Base-by-base conservation (phyloP, 2,113 vertebrate genomes). In the Tupaia tana region DNA sequence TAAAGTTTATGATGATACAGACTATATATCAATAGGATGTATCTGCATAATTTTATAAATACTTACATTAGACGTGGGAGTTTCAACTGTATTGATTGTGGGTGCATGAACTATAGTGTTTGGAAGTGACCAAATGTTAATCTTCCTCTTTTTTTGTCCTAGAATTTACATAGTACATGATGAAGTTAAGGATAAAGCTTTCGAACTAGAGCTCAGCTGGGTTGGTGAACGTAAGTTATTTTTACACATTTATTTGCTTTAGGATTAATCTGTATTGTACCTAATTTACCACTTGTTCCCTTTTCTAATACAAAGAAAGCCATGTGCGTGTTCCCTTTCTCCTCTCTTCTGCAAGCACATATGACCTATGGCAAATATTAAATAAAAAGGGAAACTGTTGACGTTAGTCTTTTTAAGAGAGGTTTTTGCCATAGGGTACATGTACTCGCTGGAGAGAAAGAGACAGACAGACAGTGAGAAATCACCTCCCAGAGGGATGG, bases 91-190 rank as follows among this genome's bases (percentile, higher is more conserved):
- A 61, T 16, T 61, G 27, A 67, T 3, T 77, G 24, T 31, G 24
- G 34, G 16, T 59, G 4, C 22, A 54, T 82, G 29, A 81, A 95
- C 18, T 74, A 25, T 16, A 69, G 0, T 67, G 25, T 79, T 75
- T 95, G 16, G 25, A 94, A 16, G 90, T 87, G 12, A 56, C 56
- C 61, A 93, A 52, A 66, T 89, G 43, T 94, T 81, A 80, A 66
- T 56, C 74, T 90, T 75, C 91, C 4, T 90, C 4, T 90, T 74
- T 96, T 73, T 97, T 81, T 96, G 10, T 98, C 98, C n/a, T 97
- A 99, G 99, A 98, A 99, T 99, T 98, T 99, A 99, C 98, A 99
- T 99, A 91, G 99, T 99, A 93, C 99, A 99, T 0, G 99, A 99
- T 96, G 99, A 99, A 99, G 99, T 99, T 95, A 99, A 99, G 98